These are phyloP conservation scores for Bungarus multicinctus DNA, from an alignment of 2,113 vertebrate species.

Conservation along the genomic window DNA sequence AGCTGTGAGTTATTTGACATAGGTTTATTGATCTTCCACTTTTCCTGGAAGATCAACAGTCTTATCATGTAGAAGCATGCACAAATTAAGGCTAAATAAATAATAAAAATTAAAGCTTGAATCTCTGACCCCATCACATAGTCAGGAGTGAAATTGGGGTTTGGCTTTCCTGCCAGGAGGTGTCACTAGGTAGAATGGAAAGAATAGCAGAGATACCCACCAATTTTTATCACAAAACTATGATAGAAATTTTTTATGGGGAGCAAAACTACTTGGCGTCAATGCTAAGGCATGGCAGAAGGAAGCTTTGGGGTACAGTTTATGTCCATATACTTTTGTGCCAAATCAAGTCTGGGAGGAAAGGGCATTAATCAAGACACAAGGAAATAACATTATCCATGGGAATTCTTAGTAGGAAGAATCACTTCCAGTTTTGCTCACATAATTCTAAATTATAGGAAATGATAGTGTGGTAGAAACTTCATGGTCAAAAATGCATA, in stretches of 20 bases:
- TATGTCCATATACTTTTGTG: not conserved
- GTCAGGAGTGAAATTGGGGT: not conserved
- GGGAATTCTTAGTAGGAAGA: not conserved
- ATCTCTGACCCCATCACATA: not conserved
- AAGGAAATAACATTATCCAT: not conserved
- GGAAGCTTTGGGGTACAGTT: not conserved
- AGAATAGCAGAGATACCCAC: not conserved
- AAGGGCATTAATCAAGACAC: not conserved
- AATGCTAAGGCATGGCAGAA: not conserved
- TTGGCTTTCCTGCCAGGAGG: not conserved
- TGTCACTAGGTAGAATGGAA: not conserved
- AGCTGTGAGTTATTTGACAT: not conserved
- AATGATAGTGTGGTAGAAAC: not conserved
- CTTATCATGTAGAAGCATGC: not conserved
- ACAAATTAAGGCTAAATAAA: not conserved
- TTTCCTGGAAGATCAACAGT: not conserved
- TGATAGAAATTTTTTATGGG: not conserved
- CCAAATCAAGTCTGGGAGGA: not conserved
- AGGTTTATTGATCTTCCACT: not conserved
- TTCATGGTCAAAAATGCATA: not conserved
- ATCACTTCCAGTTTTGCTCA: not conserved
- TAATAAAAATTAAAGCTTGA: not conserved
- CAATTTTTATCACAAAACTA: not conserved
- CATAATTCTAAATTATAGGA: not conserved
- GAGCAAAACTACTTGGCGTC: not conserved